phyloP scores from a whole-genome alignment of 2,113 vertebrate species.

The Chaetodon auriga region DNA sequence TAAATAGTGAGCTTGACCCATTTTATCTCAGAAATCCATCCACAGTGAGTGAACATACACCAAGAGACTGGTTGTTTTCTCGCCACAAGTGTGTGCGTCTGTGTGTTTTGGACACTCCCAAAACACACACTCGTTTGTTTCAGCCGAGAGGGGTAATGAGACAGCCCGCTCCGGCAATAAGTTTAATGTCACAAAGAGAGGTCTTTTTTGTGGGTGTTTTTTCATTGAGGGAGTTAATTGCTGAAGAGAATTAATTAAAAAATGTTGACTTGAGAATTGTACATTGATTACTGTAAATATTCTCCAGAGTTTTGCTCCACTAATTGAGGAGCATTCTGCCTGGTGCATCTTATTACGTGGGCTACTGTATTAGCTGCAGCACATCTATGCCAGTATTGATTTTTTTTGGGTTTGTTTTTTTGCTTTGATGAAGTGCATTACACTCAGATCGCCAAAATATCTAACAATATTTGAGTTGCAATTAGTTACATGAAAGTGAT shows the following conservation, averaged over 20 bases:
- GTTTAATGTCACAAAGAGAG: slow-evolving; percentile 72
- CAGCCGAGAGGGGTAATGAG: slow-evolving; percentile 68
- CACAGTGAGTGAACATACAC: slow-evolving; percentile 8
- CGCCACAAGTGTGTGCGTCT: slow-evolving; percentile 15
- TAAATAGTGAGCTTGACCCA: slow-evolving; percentile 70
- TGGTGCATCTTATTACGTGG: slow-evolving; percentile 75
- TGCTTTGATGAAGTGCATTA: slow-evolving; percentile 56
- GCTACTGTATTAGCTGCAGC: slow-evolving; percentile 54
- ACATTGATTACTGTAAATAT: slow-evolving; percentile 80
- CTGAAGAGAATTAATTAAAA: slow-evolving; percentile 72
- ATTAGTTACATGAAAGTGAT: slow-evolving; percentile 17
- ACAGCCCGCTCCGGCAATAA: slow-evolving; percentile 51
- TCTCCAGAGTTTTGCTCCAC: slow-evolving; percentile 61
- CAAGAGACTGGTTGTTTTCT: slow-evolving; percentile 35
- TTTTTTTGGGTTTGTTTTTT: slow-evolving; percentile 31
- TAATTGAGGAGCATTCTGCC: slow-evolving; percentile 71
- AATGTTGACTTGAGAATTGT: slow-evolving; percentile 70
- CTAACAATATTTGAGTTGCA: slow-evolving; percentile 41
- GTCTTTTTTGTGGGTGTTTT: slow-evolving; percentile 68
- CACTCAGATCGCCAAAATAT: slow-evolving; percentile 42
- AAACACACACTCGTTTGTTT: slow-evolving; percentile 70
- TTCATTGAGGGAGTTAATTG: slow-evolving; percentile 74
- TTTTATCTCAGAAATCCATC: slow-evolving; percentile 64
- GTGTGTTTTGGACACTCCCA: slow-evolving; percentile 27
- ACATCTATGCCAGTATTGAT: slow-evolving; percentile 69